phyloP scores from a whole-genome alignment of 1,140 invertebrate genomes.

The Parapsyche elsis region DNA sequence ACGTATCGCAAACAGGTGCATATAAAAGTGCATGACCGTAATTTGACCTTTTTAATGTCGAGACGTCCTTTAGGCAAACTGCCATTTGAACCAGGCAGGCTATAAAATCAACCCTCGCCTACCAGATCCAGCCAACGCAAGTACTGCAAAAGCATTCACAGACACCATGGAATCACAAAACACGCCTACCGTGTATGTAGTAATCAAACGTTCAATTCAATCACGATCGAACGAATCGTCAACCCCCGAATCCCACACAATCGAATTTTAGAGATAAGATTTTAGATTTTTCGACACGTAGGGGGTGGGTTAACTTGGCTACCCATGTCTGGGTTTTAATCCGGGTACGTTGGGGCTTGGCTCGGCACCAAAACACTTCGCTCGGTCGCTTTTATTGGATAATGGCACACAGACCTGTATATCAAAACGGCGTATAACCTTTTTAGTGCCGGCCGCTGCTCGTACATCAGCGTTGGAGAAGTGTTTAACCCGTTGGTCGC shows the following conservation, averaged over 20 bases:
- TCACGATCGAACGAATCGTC: background rate
- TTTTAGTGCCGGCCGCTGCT: conserved; percentile 38
- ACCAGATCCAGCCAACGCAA: background rate
- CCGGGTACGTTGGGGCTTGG: conserved; percentile 35
- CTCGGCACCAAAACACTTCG: conserved; percentile 47
- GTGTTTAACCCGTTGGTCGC: background rate
- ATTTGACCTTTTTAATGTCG: conserved; percentile 29
- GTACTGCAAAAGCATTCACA: background rate
- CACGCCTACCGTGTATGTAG: too few species aligned
- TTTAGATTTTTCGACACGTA: background rate
- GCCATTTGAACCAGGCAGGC: conserved; percentile 15
- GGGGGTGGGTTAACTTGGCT: background rate
- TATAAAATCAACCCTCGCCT: conserved; percentile 6
- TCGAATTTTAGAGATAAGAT: background rate
- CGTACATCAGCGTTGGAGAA: conserved; percentile 24
- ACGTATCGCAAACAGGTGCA: background rate
- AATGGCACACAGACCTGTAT: conserved; percentile 45
- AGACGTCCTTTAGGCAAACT: conserved; percentile 31
- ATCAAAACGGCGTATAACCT: conserved; percentile 50
- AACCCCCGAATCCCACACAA: background rate
- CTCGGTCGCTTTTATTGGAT: conserved; percentile 44
- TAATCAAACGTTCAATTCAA: too few species aligned
- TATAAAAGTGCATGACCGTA: conserved; percentile 30
- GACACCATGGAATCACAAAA: background rate
- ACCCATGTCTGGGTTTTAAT: conserved; percentile 1